These are phyloP conservation scores for Lobophora halterata DNA, from an alignment of 2,888 invertebrate genomes.

Conservation along the genomic window DNA sequence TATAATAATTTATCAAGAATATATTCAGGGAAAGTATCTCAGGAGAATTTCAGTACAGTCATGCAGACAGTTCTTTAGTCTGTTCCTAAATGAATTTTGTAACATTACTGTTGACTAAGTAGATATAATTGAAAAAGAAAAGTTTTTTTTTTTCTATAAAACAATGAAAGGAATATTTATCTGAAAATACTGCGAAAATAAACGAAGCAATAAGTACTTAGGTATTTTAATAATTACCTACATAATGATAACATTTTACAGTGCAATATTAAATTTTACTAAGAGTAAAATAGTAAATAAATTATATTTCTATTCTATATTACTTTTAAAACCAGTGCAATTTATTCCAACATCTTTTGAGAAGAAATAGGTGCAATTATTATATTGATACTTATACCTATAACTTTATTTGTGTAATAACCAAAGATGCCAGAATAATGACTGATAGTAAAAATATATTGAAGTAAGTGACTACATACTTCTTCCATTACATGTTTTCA, in stretches of 20 bases:
- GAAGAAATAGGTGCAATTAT: slow-evolving; percentile 39
- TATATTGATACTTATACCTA: slow-evolving; percentile 24
- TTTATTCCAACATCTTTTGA: slow-evolving; percentile 50
- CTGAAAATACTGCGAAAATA: slow-evolving; percentile 23
- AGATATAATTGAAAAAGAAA: slow-evolving; percentile 18
- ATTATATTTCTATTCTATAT: slow-evolving; percentile 49
- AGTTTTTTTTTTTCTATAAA: slow-evolving; percentile 8
- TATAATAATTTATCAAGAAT: slow-evolving; percentile 18
- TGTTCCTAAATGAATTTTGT: slow-evolving; percentile 19
- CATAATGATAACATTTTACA: slow-evolving; percentile 43
- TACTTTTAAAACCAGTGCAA: slow-evolving; percentile 62
- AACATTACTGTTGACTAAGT: slow-evolving; percentile 10
- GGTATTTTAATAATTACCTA: slow-evolving; percentile 23
- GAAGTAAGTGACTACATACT: slow-evolving; percentile 41
- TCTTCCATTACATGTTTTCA: slow-evolving; percentile 53
- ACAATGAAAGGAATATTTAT: slow-evolving; percentile 14
- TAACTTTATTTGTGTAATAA: slow-evolving; percentile 41
- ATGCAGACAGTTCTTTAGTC: slow-evolving; percentile 25
- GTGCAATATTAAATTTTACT: slow-evolving; percentile 77
- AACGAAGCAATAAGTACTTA: slow-evolving; percentile 25
- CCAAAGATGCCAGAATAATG: slow-evolving; percentile 69
- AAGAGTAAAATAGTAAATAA: slow-evolving; percentile 65
- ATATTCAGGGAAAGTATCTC: slow-evolving; percentile 27
- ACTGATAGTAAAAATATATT: slow-evolving; percentile 50
- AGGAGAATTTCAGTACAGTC: slow-evolving; percentile 26